These are phyloP conservation scores for Azemiops feae DNA, from an alignment of 2,113 vertebrate genomes.

Conservation along the genomic window DNA sequence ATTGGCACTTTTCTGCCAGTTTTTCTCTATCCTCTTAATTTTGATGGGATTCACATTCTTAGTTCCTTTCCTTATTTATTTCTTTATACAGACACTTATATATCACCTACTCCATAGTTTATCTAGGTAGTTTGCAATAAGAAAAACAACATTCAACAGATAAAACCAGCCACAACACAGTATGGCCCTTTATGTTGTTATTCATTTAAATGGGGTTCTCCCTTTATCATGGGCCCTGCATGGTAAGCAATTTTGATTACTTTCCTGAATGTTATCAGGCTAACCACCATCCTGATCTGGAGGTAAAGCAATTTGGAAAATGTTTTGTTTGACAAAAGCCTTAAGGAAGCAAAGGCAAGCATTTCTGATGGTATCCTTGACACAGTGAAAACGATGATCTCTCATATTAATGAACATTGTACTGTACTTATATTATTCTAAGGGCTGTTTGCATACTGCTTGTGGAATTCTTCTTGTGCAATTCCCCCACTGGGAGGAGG, in stretches of 20 bases:
- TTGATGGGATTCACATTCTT: background rate
- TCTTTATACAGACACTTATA: background rate
- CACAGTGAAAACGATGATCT: background rate
- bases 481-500: background rate
- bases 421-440: background rate
- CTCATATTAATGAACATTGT: background rate
- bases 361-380: background rate
- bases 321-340: background rate
- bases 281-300: background rate
- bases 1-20: background rate
- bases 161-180: background rate
- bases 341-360: background rate
- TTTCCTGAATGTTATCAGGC: background rate
- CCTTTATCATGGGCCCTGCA: background rate
- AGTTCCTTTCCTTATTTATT: background rate
- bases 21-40: background rate
- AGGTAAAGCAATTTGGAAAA: background rate
- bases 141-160: background rate
- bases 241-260: background rate
- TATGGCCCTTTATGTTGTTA: background rate
- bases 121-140: background rate
- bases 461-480: background rate
- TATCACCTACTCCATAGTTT: background rate
- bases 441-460: background rate
- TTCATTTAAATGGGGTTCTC: background rate